Evolutionary conservation across 2,888 invertebrate species (phyloP), one percentile per base, ranked within the genome.

Genomic region (Asteroscopus sphinx): DNA sequence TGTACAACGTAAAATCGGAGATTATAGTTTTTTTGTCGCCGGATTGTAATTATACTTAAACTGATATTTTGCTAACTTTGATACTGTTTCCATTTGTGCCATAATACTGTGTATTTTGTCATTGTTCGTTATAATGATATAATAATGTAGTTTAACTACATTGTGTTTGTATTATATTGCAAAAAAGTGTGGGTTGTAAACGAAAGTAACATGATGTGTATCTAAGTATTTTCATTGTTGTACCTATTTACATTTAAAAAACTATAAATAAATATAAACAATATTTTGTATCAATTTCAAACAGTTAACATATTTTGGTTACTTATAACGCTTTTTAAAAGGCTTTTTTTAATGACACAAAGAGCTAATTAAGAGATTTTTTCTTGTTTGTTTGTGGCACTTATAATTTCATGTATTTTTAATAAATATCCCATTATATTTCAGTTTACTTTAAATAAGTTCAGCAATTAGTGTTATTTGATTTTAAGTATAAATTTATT

Each of bases 1-100:
- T 96, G 96, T 69, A 91, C 92, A 21, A 92, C 92, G 57, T 93
- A 92, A 81, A 32, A 48, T 15, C 3, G 12, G 17, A 9, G 16
- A 17, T 26, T 9, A 26, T 12, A 16, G 9, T 13, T 33, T 35
- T 53, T 45, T 48, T 40, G 44, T 33, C 39, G 15, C 63, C 37
- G 49, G n/a, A 62, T 58, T 46, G 52, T 65, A 62, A 59, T 37
- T 55, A 69, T 44, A 54, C 54, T 45, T 57, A 44, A 54, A 65
- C 47, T 41, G 37, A 57, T 67, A 67, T 57, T 54, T 65, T 65
- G 54, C 47, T 44, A 59, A 67, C 66, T 39, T 71, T 70, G 55
- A 71, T 69, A 75, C 74, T 70, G 52, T 70, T 78, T 69, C 66
- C 68, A 77, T 73, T 65, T 76, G 89, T 89, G 89, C 89, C 89